Conservation (phyloP, 2,113 vertebrate species). For the Dipodomys spectabilis region DNA sequence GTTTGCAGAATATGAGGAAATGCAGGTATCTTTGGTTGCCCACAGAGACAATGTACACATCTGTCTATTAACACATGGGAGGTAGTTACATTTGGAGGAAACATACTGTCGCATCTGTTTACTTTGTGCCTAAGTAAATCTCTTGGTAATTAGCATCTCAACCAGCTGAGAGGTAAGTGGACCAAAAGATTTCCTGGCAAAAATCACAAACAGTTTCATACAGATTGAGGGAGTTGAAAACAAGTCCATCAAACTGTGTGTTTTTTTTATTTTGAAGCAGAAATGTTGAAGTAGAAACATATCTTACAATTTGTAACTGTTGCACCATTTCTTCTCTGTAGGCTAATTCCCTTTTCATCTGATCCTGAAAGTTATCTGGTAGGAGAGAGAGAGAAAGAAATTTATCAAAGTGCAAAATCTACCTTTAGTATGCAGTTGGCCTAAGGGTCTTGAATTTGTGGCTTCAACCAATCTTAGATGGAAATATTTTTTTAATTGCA, state of each 20-base stretch:
- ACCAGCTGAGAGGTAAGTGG: constrained; percentile 75
- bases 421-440: neutral
- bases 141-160: constrained; percentile 85
- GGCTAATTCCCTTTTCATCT: constrained; percentile 98
- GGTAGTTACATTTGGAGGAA: constrained; percentile 76
- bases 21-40: neutral
- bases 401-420: constrained; percentile 55
- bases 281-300: constrained; percentile 57
- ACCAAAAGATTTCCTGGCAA: constrained; percentile 52
- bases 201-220: accelerated
- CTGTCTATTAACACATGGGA: constrained; percentile 73
- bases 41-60: constrained; percentile 69
- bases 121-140: constrained; percentile 84
- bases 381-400: constrained; percentile 53
- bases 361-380: constrained; percentile 98
- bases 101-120: constrained; percentile 84
- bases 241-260: neutral
- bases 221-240: neutral
- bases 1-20: neutral
- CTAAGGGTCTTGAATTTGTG: neutral
- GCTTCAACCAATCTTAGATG: neutral
- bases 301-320: constrained; percentile 96
- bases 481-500: neutral
- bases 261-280: too few species aligned
- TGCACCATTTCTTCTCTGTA: constrained; percentile 99